These are phyloP conservation scores for Zaprionus ghesquierei DNA, from an alignment of 1,140 invertebrate genomes.

Conservation along the genomic window DNA sequence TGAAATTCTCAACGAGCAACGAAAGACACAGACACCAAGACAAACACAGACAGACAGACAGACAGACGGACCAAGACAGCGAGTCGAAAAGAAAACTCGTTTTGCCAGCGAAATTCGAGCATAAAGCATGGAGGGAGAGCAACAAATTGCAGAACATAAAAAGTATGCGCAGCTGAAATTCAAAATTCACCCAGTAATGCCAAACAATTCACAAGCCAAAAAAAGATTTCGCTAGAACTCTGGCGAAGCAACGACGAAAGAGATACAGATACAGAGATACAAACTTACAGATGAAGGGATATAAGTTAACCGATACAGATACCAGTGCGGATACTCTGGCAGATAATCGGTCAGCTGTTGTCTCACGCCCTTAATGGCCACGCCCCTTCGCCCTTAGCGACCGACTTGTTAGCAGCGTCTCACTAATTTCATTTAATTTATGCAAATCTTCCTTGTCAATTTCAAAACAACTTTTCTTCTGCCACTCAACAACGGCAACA, in stretches of 20 bases:
- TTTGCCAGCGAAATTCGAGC: slow-evolving; percentile 62
- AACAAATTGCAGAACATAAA: slow-evolving; percentile 54
- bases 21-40: slow-evolving; percentile 34
- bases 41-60: slow-evolving; percentile 7
- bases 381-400: slow-evolving; percentile 18
- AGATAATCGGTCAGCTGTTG: slow-evolving; percentile 16
- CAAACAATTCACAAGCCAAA: slow-evolving; percentile 11
- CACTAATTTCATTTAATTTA: slow-evolving; percentile 27
- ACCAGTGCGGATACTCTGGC: background rate
- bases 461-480: slow-evolving; percentile 67
- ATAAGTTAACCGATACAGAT: no score
- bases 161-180: slow-evolving; percentile 45
- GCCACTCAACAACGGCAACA: background rate
- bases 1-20: slow-evolving; percentile 65
- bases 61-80: background rate
- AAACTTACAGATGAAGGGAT: background rate
- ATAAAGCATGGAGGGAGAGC: slow-evolving; percentile 42
- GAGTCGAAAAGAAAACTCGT: slow-evolving; percentile 48
- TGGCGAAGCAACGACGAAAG: background rate
- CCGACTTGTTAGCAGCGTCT: slow-evolving; percentile 49
- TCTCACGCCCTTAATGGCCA: slow-evolving; percentile 13
- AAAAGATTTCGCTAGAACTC: background rate
- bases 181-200: slow-evolving; percentile 21
- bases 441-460: slow-evolving; percentile 51
- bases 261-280: slow-evolving; percentile 7